Conservation (phyloP, 2,797 vertebrate genomes). For the Sebastes miniatus region DNA sequence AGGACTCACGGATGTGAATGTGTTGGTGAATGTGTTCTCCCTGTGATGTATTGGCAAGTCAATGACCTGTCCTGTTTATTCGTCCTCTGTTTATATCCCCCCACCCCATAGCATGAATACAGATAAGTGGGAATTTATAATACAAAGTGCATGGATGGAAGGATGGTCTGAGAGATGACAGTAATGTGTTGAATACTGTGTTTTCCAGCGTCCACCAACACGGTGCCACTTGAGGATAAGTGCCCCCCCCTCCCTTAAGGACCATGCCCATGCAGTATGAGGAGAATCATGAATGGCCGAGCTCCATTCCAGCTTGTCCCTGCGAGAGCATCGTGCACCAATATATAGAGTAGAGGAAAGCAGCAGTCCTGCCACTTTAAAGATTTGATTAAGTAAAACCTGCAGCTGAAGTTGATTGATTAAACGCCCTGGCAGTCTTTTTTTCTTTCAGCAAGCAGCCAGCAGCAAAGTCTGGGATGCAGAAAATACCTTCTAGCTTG, state of each 20-base stretch:
- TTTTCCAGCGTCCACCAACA: neutral
- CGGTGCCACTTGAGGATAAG: neutral
- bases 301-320: slow-evolving; percentile 30
- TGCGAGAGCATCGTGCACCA: slow-evolving; percentile 10
- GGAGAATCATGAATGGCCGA: neutral
- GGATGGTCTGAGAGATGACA: neutral
- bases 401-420: slow-evolving; percentile 72
- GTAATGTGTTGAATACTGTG: neutral
- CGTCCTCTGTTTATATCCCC: neutral
- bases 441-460: slow-evolving; percentile 22
- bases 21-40: neutral
- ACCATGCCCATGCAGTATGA: neutral
- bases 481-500: slow-evolving; percentile 19
- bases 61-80: neutral
- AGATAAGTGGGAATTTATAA: neutral
- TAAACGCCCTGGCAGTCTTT: slow-evolving; percentile 50
- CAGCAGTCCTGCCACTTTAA: slow-evolving; percentile 61
- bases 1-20: neutral
- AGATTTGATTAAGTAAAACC: slow-evolving; percentile 72
- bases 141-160: neutral
- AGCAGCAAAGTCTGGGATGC: slow-evolving; percentile 27
- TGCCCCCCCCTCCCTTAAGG: neutral
- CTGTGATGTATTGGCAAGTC: neutral
- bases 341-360: slow-evolving; percentile 25
- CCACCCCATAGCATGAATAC: neutral